phyloP scores from a whole-genome alignment of 2,797 vertebrate genomes.

The Scleropages formosus region DNA sequence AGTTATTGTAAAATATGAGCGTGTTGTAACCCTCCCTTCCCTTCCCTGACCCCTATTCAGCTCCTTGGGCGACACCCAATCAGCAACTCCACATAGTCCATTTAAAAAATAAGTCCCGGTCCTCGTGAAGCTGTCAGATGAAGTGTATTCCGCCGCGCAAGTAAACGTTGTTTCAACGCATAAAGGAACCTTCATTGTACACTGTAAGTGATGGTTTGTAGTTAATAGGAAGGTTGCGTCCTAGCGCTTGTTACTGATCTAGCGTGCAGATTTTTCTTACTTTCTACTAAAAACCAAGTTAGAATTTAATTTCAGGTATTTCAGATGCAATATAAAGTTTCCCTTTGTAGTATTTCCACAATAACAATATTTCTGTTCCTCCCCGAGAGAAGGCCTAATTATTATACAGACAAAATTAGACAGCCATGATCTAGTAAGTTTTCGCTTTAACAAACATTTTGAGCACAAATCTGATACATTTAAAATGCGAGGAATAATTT shows the following conservation, averaged over 20 bases:
- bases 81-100: slow-evolving; percentile 71
- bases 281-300: too few species aligned
- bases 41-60: neutral
- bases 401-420: too few species aligned
- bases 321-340: too few species aligned
- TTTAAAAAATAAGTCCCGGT: slow-evolving; percentile 93
- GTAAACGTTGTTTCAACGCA: slow-evolving; percentile 69
- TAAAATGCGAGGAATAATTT: too few species aligned
- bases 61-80: slow-evolving; percentile 60
- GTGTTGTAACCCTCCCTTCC: neutral
- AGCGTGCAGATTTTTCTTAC: too few species aligned
- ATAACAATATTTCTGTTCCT: neutral
- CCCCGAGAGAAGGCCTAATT: too few species aligned
- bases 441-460: too few species aligned
- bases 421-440: too few species aligned
- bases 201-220: neutral
- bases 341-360: too few species aligned
- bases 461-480: too few species aligned
- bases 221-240: slow-evolving; percentile 3
- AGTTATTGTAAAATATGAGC: slow-evolving; percentile 33
- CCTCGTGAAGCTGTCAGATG: slow-evolving; percentile 73
- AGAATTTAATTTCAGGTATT: neutral
- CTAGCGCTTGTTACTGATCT: slow-evolving; percentile 6
- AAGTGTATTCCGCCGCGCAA: slow-evolving; percentile 69
- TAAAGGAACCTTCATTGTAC: slow-evolving; percentile 31